Percentiles rank a stretch among this genome's conserved stretches.
phyloP scores from a whole-genome alignment of 2,888 invertebrate species.

The Dorcus parallelipipedus region DNA sequence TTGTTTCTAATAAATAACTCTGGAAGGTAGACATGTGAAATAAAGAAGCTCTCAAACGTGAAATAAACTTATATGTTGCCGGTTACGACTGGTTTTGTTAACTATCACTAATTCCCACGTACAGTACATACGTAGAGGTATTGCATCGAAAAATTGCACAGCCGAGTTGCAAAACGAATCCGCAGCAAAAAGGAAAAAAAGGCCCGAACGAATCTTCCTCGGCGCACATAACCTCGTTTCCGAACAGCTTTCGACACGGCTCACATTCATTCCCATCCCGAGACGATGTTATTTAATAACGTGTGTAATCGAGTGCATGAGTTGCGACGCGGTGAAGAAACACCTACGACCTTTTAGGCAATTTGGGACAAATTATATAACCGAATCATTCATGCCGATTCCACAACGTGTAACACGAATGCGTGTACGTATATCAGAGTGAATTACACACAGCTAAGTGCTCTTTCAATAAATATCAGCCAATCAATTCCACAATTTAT shows the following conservation, averaged over 20 bases:
- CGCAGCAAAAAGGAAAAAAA: neutral
- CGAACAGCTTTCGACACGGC: constrained; percentile 13
- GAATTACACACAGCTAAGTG: neutral
- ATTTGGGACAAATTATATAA: constrained; percentile 39
- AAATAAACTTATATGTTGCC: too few species aligned
- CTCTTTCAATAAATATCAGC: neutral
- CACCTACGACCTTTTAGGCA: constrained; percentile 39
- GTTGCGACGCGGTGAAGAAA: constrained; percentile 35
- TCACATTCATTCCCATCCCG: constrained; percentile 23
- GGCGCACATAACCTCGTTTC: constrained; percentile 18
- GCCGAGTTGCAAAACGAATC: neutral
- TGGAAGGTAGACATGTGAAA: too few species aligned
- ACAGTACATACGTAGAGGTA: too few species aligned
- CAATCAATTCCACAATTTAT: neutral
- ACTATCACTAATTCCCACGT: too few species aligned
- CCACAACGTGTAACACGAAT: neutral
- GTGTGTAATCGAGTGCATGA: constrained; percentile 34
- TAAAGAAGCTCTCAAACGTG: too few species aligned
- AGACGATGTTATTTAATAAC: constrained; percentile 31
- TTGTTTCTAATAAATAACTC: too few species aligned
- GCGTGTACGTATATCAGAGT: neutral
- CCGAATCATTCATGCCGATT: constrained; percentile 7
- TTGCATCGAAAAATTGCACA: too few species aligned
- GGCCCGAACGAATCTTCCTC: neutral
- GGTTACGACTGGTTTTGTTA: too few species aligned